These are phyloP conservation scores for Lagria hirta DNA, from an alignment of 2,888 invertebrate genomes.

Conservation along the genomic window DNA sequence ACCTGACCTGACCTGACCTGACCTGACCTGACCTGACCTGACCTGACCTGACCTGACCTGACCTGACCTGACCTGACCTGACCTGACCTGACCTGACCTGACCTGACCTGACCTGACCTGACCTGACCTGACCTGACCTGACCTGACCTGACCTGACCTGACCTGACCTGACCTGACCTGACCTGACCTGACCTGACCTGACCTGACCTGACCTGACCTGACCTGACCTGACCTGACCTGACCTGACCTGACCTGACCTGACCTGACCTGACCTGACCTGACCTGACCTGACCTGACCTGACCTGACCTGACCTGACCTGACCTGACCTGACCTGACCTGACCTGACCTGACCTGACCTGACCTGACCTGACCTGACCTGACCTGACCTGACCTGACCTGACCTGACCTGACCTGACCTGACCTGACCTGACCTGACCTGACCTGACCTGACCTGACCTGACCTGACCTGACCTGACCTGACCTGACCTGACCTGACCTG, in stretches of 20 bases:
- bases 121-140: slow-evolving; percentile 1
- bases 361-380: slow-evolving; percentile 16
- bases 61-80: slow-evolving; percentile 1
- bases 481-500: slow-evolving; percentile 19
- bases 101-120: slow-evolving; percentile 1
- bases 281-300: slow-evolving; percentile 1
- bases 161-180: slow-evolving; percentile 1
- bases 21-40: slow-evolving; percentile 1
- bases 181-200: slow-evolving; percentile 1
- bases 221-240: slow-evolving; percentile 1
- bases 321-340: slow-evolving; percentile 1
- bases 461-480: slow-evolving; percentile 15
- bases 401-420: slow-evolving; percentile 23
- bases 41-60: slow-evolving; percentile 1
- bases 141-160: slow-evolving; percentile 1
- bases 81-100: slow-evolving; percentile 1
- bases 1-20: slow-evolving; percentile 1
- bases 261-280: slow-evolving; percentile 1
- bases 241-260: slow-evolving; percentile 1
- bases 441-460: slow-evolving; percentile 22
- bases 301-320: slow-evolving; percentile 1
- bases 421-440: slow-evolving; percentile 21
- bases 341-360: slow-evolving; percentile 1
- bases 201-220: slow-evolving; percentile 1
- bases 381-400: slow-evolving; percentile 19